A percentile compares a stretch with the other conserved stretches of the same genome.
phyloP scores from a whole-genome alignment of 2,797 vertebrate genomes.

The Paratrypauchen microcephalus region DNA sequence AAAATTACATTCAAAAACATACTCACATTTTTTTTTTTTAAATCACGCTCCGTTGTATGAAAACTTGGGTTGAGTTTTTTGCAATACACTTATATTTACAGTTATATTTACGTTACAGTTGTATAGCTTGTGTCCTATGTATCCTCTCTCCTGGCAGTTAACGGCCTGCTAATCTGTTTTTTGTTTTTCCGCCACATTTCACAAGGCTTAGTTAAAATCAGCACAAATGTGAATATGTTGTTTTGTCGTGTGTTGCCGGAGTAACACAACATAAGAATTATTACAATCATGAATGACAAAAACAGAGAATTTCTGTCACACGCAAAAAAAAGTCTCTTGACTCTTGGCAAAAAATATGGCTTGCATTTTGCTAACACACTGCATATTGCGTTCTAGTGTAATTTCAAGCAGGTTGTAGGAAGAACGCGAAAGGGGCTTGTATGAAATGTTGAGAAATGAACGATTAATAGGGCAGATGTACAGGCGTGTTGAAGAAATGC shows the following conservation, averaged over 20 bases:
- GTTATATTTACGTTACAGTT: background rate
- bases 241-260: conserved; percentile 18
- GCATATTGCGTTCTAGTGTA: conserved; percentile 30
- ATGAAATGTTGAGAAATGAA: conserved; percentile 46
- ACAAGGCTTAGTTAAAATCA: too few species aligned
- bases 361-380: conserved; percentile 29
- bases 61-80: background rate
- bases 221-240: conserved; percentile 27
- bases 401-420: conserved; percentile 26
- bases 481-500: conserved; percentile 63
- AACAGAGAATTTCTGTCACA: conserved; percentile 19
- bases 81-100: background rate
- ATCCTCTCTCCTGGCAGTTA: background rate
- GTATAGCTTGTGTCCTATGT: background rate
- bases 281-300: conserved; percentile 25
- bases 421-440: background rate
- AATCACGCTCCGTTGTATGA: background rate
- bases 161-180: conserved; percentile 6
- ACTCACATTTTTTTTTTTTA: background rate
- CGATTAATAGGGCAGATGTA: conserved; percentile 66
- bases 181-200: conserved; percentile 11
- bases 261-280: conserved; percentile 14
- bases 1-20: too few species aligned
- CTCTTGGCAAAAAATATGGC: conserved; percentile 32
- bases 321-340: background rate